phyloP scores from a whole-genome alignment of 37 sponge, comb jelly and placozoan species.

The Petrosia ficiformis region DNA sequence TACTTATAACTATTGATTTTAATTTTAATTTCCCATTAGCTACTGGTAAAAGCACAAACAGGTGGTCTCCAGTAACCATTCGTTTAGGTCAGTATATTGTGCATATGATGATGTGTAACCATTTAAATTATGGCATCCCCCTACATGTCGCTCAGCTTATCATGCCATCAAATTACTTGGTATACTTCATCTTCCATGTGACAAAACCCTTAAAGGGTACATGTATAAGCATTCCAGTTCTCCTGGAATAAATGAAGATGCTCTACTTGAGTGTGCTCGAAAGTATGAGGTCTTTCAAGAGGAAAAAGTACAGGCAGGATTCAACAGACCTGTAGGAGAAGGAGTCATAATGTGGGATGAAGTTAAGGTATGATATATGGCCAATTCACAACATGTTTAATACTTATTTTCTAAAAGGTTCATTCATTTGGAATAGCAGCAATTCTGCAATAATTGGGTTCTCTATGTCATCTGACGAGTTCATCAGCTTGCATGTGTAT shows the following conservation, averaged over 20 bases:
- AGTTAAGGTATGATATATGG: constrained; percentile 7
- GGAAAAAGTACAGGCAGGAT: background rate
- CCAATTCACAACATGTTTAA: background rate
- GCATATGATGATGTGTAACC: background rate
- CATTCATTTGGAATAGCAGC: constrained; percentile 30
- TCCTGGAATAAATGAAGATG: constrained; percentile 23
- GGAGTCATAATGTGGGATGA: constrained; percentile 33
- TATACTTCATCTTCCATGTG: constrained; percentile 19
- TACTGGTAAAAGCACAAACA: background rate
- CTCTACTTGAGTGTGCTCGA: background rate
- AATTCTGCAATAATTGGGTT: constrained; percentile 16
- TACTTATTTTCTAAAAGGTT: background rate
- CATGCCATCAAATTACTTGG: constrained; percentile 11
- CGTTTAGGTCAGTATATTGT: constrained; percentile 5
- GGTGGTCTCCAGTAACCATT: constrained; percentile 10
- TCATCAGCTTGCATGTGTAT: constrained; percentile 19
- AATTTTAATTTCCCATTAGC: background rate
- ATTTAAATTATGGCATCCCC: background rate
- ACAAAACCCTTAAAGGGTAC: constrained; percentile 6
- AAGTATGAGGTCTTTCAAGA: background rate
- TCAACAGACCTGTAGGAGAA: background rate
- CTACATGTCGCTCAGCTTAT: constrained; percentile 15
- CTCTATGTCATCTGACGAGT: constrained; percentile 28
- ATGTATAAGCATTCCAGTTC: constrained; percentile 13
- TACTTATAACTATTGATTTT: background rate